These are phyloP conservation scores for Sclerurus mexicanus DNA, from an alignment of 2,113 vertebrate genomes.

Conservation along the genomic window DNA sequence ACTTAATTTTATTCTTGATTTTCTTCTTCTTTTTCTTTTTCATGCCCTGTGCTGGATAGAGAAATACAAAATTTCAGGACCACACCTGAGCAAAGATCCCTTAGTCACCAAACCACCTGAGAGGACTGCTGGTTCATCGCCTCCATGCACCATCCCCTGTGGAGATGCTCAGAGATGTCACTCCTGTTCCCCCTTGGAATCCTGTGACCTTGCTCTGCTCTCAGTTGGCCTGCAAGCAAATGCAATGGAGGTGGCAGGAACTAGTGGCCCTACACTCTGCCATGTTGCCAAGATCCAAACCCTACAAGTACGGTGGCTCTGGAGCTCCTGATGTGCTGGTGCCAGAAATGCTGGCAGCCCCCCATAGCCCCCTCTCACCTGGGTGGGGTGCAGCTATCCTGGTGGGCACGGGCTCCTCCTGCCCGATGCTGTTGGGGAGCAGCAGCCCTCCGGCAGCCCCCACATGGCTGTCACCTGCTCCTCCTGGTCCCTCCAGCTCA, in stretches of 20 bases:
- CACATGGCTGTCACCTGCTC: slow-evolving; percentile 48
- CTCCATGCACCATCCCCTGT: fast-evolving
- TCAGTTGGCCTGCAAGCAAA: background rate
- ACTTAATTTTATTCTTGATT: slow-evolving; percentile 86
- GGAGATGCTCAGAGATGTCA: background rate
- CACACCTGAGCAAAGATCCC: too few relatives aligned
- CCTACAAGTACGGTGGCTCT: fast-evolving
- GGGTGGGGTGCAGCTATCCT: background rate
- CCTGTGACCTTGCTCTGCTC: fast-evolving
- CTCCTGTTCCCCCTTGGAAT: background rate
- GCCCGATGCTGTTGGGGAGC: slow-evolving; percentile 16
- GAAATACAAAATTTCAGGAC: background rate
- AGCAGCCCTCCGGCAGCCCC: background rate
- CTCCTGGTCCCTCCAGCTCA: background rate
- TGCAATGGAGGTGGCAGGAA: fast-evolving
- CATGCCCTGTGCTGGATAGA: slow-evolving; percentile 58
- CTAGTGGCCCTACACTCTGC: fast-evolving
- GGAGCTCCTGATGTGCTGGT: background rate
- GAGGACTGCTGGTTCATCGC: background rate
- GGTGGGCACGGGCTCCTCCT: background rate
- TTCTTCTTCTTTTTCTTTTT: slow-evolving; percentile 81
- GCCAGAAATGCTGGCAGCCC: background rate
- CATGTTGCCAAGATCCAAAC: fast-evolving
- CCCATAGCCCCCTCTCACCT: background rate
- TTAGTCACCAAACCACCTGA: background rate